Percentiles rank a stretch among this genome's conserved stretches.
These are phyloP conservation scores for Streblospio benedicti DNA, from an alignment of 1,140 invertebrate species.

Conservation along the genomic window DNA sequence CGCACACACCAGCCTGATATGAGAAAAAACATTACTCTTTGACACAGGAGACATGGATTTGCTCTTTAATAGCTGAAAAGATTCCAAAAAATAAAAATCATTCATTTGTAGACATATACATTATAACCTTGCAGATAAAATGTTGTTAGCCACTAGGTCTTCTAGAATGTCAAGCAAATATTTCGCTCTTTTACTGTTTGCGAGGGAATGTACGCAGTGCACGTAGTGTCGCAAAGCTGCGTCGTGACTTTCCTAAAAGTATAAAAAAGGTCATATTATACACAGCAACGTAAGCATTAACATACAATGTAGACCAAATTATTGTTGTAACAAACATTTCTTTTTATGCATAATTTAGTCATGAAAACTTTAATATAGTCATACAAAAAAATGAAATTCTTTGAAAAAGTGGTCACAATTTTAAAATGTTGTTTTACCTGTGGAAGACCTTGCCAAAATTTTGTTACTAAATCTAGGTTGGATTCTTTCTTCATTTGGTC, in stretches of 20 bases:
- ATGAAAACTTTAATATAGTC: not conserved
- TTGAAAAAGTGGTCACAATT: not conserved
- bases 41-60: not conserved
- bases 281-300: not conserved
- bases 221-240: too few species aligned
- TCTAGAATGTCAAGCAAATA: too few species aligned
- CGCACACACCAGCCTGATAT: slow-evolving; percentile 68
- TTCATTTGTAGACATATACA: not conserved
- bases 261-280: not conserved
- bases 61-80: not conserved
- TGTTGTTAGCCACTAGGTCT: too few species aligned
- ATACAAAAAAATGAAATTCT: slow-evolving; percentile 1
- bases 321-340: not conserved
- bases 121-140: not conserved
- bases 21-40: not conserved
- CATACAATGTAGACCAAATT: not conserved
- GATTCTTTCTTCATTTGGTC: slow-evolving; percentile 58
- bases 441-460: slow-evolving; percentile 50
- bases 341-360: not conserved
- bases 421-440: slow-evolving; percentile 28
- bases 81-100: not conserved
- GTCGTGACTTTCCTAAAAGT: too few species aligned
- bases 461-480: slow-evolving; percentile 56
- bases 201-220: too few species aligned
- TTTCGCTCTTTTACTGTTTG: too few species aligned